Evolutionary conservation across 2,888 invertebrate species (phyloP), one percentile per base, ranked within the genome.

Genomic region (Physocephala rufipes): DNA sequence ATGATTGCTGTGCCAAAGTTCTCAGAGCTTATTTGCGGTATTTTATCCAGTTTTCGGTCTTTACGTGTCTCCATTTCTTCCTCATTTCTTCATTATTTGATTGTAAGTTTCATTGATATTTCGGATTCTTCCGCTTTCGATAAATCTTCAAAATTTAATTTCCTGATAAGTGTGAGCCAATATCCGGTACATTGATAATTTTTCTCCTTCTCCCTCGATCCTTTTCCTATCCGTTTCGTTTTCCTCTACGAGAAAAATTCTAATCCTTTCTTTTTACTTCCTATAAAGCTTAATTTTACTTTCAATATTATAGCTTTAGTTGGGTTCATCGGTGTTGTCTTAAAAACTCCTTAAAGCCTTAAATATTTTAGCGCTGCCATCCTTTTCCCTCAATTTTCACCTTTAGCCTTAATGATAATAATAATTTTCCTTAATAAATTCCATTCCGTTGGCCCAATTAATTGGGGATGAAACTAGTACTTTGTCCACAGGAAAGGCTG

Each of bases 101-200:
- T 26, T 45, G 26, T 15, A 26, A 26, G 24, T 55, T 70, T 70
- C 64, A 70, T 70, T 58, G 76, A 76, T n/a, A 76, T 75, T 78
- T 79, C 79, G 78, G 81, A 80, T 79, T 81, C 82, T 82, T 83
- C 84, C 84, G 84, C 80, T 83, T 80, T 81, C 82, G 83, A 83
- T 83, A 83, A 82, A 83, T 83, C 83, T 82, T 77, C 81, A 80
- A 79, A 82, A 83, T 82, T 82, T 83, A 83, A 83, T 83, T 83
- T 83, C 82, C 82, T 82, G 80, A 81, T 78, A 81, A 79, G 79
- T 79, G 81, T 78, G 79, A 75, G 73, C 74, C 67, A 74, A 73
- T 68, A 65, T 65, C 61, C 59, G 65, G 49, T 66, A 51, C 47
- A 26, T n/a, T 21, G 28, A 61, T 43, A 45, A 19, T 15, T 28